Evolutionary conservation across 35 echinoderm and acorn worm genomes (phyloP).

Genomic region (Lytechinus pictus): DNA sequence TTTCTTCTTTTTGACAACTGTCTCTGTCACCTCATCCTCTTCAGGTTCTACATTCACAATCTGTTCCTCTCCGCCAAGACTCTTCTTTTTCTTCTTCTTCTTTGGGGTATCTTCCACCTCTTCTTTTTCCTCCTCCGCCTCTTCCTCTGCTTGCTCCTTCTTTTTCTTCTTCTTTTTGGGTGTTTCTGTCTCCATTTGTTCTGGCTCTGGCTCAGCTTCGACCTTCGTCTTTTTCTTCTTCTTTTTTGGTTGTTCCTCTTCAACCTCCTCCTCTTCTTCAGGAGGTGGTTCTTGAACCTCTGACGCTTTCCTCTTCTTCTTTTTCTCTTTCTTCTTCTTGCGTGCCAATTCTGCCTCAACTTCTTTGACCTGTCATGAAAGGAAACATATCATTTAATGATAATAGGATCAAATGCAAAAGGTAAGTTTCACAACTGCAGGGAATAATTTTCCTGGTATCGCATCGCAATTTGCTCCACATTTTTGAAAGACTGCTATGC

Average conservation of each 20-base stretch:
- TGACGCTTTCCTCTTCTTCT: slow-evolving; percentile 52
- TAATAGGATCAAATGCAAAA: no score
- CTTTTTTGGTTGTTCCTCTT: slow-evolving; percentile 51
- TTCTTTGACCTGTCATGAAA: slow-evolving; percentile 24
- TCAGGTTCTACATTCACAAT: not conserved
- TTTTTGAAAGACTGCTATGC: no score
- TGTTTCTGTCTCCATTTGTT: slow-evolving; percentile 2
- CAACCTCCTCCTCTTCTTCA: not conserved
- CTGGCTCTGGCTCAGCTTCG: not conserved
- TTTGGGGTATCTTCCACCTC: slow-evolving; percentile 28
- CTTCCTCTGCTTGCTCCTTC: slow-evolving; percentile 50
- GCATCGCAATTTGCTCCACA: no score
- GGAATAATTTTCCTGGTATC: no score
- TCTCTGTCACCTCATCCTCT: not conserved
- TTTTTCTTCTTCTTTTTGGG: slow-evolving; percentile 94
- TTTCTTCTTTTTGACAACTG: slow-evolving; percentile 42
- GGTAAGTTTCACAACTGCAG: no score
- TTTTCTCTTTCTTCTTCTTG: slow-evolving; percentile 77
- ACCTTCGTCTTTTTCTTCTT: slow-evolving; percentile 78
- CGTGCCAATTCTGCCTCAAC: slow-evolving; percentile 55
- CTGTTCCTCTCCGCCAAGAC: slow-evolving; percentile 1
- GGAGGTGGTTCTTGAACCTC: slow-evolving; percentile 15
- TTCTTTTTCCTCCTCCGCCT: not conserved
- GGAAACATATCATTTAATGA: no score
- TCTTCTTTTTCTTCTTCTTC: slow-evolving; percentile 49